Evolutionary conservation across 2,113 vertebrate species (phyloP), one percentile per base, ranked within the genome.

Genomic region (Bubo scandiacus): DNA sequence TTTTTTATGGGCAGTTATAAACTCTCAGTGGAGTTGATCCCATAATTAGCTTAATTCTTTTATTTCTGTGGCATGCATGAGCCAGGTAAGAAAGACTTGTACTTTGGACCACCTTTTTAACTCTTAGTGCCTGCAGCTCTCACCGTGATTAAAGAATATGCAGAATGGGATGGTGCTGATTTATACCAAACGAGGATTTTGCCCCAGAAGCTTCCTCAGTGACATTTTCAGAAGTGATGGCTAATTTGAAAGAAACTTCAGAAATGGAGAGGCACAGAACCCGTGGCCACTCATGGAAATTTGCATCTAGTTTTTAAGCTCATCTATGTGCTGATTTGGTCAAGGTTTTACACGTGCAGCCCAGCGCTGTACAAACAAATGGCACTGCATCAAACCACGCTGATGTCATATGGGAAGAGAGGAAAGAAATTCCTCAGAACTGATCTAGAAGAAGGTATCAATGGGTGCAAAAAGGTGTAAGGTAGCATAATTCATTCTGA

Each of bases 101-200:
- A 47, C 62, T 81, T 52, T 5, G 5, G 54, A 10, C 3, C 42
- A 45, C 19, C 11, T 75, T 73, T 85, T 61, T 15, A 34, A 75
- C 40, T 52, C 65, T 20, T 61, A 11, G 15, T n/a, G 27, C 23
- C n/a, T 18, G 17, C 9, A 15, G 29, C 61, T 87, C 26, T 55
- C 5, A 0, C 21, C 0, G 0, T 34, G 34, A 20, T 27, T 20
- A 20, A 23, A 52, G 42, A 43, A 32, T 6, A 11, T 5, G 0
- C 34, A 40, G 54, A 59, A 54, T 49, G 36, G 19, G 22, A 57
- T 10, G 2, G 12, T 1, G 1, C n/a, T 43, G 57, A 43, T 80
- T 51, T 62, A 23, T 12, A 63, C 5, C 29, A 71, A 72, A 26
- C 5, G 36, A 47, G 8, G n/a, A 36, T 10, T 55, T 71, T 62